A percentile compares a stretch with the other conserved stretches of the same genome.
Conservation (phyloP, 2,888 invertebrate species). For the Adelphocoris suturalis region DNA sequence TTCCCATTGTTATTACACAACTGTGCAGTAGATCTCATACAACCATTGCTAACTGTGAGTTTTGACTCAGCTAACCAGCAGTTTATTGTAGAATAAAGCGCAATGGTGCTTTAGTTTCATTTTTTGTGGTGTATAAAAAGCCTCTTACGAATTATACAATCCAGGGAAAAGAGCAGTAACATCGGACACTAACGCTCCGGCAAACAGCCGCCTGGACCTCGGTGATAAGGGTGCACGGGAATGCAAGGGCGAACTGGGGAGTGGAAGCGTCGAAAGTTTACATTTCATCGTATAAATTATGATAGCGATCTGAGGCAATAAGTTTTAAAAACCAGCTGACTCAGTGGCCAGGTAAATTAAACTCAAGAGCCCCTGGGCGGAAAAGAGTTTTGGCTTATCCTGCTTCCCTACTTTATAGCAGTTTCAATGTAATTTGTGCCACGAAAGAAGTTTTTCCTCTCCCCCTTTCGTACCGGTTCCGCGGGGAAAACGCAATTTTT, state of each 20-base stretch:
- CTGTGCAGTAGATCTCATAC: too few species aligned
- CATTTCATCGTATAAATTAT: constrained; percentile 71
- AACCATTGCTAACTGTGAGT: too few species aligned
- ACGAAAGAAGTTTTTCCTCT: constrained; percentile 11
- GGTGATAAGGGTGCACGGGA: constrained; percentile 61
- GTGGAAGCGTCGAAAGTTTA: constrained; percentile 68
- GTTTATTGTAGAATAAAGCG: constrained; percentile 52
- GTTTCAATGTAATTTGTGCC: constrained; percentile 61
- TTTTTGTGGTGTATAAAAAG: constrained; percentile 38
- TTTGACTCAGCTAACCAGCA: too few species aligned
- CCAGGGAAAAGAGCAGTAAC: constrained; percentile 36
- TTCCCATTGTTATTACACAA: too few species aligned
- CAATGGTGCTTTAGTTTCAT: constrained; percentile 37
- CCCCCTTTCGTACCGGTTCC: not conserved
- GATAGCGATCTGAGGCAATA: constrained; percentile 70
- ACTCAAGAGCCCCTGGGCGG: constrained; percentile 36
- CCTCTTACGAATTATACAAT: constrained; percentile 53
- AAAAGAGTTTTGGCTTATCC: constrained; percentile 68
- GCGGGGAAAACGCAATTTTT: constrained; percentile 31
- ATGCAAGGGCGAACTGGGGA: constrained; percentile 26
- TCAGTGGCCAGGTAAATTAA: constrained; percentile 70
- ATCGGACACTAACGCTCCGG: constrained; percentile 49
- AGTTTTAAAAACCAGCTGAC: constrained; percentile 70
- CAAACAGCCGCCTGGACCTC: constrained; percentile 61
- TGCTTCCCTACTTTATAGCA: constrained; percentile 56